phyloP scores from a whole-genome alignment of 2,797 vertebrate species.

The Malurus splendens region DNA sequence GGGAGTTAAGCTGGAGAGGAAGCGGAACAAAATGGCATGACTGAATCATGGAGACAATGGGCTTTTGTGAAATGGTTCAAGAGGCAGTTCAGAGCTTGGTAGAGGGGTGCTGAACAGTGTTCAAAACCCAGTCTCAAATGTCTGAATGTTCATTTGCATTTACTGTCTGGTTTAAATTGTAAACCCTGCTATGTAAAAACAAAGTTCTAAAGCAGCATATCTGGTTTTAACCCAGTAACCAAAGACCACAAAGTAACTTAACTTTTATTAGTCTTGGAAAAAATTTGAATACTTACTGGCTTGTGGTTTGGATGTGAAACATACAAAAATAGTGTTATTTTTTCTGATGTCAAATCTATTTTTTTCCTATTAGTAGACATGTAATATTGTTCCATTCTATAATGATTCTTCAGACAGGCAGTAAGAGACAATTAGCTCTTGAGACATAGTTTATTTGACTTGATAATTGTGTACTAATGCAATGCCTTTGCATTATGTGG shows the following conservation, averaged over 20 bases:
- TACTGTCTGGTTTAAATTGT: slow-evolving; percentile 54
- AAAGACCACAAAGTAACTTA: slow-evolving; percentile 63
- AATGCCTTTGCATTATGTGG: background rate
- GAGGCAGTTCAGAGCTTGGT: slow-evolving; percentile 35
- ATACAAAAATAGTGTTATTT: slow-evolving; percentile 34
- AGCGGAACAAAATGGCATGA: background rate
- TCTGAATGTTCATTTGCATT: slow-evolving; percentile 34
- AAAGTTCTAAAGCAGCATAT: slow-evolving; percentile 51
- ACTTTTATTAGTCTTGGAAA: slow-evolving; percentile 71
- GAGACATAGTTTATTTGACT: slow-evolving; percentile 2
- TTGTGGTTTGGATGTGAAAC: slow-evolving; percentile 62
- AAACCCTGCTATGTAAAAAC: slow-evolving; percentile 34
- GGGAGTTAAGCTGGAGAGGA: background rate
- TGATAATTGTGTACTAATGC: background rate
- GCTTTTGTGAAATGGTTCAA: background rate
- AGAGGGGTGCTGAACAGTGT: background rate
- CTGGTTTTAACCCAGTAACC: slow-evolving; percentile 65
- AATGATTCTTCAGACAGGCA: slow-evolving; percentile 3
- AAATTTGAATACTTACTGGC: slow-evolving; percentile 60
- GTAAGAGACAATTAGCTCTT: background rate
- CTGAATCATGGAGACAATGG: slow-evolving; percentile 21
- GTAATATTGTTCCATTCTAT: slow-evolving; percentile 41
- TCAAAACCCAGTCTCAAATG: slow-evolving; percentile 18
- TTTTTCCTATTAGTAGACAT: slow-evolving; percentile 32
- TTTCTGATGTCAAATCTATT: slow-evolving; percentile 23